phyloP scores from a whole-genome alignment of 2,113 vertebrate species.

The Acrocephalus arundinaceus region DNA sequence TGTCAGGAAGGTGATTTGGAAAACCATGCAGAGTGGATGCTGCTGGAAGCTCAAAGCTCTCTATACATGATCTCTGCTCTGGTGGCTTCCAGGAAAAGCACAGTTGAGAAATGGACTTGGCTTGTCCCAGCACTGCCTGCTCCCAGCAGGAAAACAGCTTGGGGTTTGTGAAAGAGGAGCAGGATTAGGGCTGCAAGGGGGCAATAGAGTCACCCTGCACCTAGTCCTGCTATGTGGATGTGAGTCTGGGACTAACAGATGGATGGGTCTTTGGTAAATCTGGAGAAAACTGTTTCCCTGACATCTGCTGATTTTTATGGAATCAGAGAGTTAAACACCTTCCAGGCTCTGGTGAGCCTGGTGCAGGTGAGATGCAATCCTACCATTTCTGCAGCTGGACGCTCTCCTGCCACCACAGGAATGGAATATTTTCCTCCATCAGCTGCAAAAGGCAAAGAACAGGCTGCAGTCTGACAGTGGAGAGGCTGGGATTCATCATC shows the following conservation, averaged over 20 bases:
- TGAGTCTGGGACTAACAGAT: background rate
- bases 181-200: background rate
- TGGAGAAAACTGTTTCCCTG: background rate
- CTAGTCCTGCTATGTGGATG: background rate
- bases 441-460: background rate
- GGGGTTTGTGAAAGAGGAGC: background rate
- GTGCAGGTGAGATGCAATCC: background rate
- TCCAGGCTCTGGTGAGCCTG: background rate
- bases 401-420: fast-evolving
- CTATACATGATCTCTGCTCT: fast-evolving
- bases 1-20: background rate
- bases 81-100: background rate
- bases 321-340: background rate
- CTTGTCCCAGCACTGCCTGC: background rate
- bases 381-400: background rate
- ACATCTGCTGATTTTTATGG: background rate
- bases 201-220: background rate
- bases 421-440: background rate
- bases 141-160: background rate
- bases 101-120: background rate
- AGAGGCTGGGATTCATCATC: background rate
- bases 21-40: background rate
- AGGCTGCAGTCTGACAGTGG: fast-evolving
- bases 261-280: background rate
- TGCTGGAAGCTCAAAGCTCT: background rate